Base-by-base conservation (phyloP, 2,797 vertebrate genomes). In the Pseudochromis fuscus region DNA sequence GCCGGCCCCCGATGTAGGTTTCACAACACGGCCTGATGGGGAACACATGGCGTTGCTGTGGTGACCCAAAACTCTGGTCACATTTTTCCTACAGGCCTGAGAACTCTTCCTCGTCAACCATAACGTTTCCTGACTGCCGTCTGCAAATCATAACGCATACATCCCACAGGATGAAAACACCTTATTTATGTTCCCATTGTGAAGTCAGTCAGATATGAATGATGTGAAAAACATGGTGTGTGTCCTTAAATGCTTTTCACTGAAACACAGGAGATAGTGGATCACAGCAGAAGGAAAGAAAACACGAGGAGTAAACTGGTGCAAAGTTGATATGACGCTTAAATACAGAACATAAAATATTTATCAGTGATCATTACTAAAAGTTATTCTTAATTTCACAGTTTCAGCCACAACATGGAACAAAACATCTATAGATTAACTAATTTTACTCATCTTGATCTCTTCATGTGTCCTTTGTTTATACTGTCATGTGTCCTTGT, bases 31-130 rank as follows among this genome's bases (percentile, higher is more conserved):
- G 53, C 72, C 77, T 89, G 88, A 93, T 89, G 81, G 68, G 30
- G 83, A 93, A 92, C 92, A 94, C 77, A 87, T 89, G 88, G 50
- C 1, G 57, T 75, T 80, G 40, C 68, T 50, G 55, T 76, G 40
- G 52, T 70, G 71, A 89, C 82, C 74, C 75, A 50, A 57, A 81
- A 72, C 77, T 67, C 61, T 37, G 76, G 23, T 67, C 69, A 84
- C 53, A 82, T 87, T 79, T 69, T 75, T 83, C 66, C 79, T 58
- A 42, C 33, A 65, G 56, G 80, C 61, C 64, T 9, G 46, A 79
- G 65, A 67, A 73, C 63, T n/a, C 23, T 46, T 74, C 50, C 79
- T 53, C 61, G 44, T 63, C 9, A 37, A 72, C 44, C 70, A 67
- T 56, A 80, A 72, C 56, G 45, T 68, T 64, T 72, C 64, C 67